Evolutionary conservation across 2,888 invertebrate genomes (phyloP), one percentile per base, ranked within the genome.

Genomic region (Laspeyria flexula): DNA sequence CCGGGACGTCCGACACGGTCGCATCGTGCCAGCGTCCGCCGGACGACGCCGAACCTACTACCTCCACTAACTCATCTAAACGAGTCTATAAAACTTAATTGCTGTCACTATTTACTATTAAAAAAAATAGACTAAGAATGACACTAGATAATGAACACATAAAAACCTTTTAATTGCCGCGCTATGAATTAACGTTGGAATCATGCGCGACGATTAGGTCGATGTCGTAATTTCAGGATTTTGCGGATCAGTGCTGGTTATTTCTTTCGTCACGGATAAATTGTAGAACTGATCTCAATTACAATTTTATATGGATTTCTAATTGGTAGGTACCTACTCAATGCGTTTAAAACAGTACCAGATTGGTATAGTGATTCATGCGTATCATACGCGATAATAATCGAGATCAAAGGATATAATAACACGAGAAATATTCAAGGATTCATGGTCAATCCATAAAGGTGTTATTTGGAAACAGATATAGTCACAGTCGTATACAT

Each of bases 61-160:
- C 41, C 62, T 60, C 44, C 42, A 55, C 49, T 64, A 60, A 61
- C 55, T 69, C 62, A 49, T 65, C 66, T 65, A 71, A 71, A 70
- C 49, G 43, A 37, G 49, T 50, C 55, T 39, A 66, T 76, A 65
- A 73, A 76, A 65, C 53, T 59, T 55, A 60, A 65, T 50, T 50
- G 58, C 62, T 70, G 66, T 56, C 45, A 63, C 57, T 69, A 57
- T 61, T 56, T 55, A 59, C 42, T 52, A 45, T 53, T 52, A 46
- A 47, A 53, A 65, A 38, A 42, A 7, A 15, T 18, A 23, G 48
- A 47, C 18, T n/a, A 18, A 44, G 35, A 23, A 49, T 34, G 39
- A 52, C 47, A 50, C 50, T 45, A 41, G 56, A 30, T 50, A 60
- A 50, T 56, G 37, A 60, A 43, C 34, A 53, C 39, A 61, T 57